Base-by-base conservation (phyloP, 2,113 vertebrate genomes). In the Thinocorus orbignyianus region DNA sequence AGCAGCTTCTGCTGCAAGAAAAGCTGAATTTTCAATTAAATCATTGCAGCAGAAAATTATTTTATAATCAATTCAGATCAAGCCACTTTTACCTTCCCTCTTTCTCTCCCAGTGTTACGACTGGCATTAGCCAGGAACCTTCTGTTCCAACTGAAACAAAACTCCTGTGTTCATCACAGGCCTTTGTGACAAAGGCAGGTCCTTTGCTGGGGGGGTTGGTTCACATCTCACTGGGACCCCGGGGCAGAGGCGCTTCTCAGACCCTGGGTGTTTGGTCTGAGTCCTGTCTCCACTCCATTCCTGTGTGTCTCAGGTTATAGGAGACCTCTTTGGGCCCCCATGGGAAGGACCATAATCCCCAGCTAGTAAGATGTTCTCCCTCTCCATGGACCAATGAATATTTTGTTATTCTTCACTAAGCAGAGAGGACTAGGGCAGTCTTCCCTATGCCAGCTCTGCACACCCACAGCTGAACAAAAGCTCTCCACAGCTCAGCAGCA, bases 401-500 rank as follows among this genome's bases (percentile, higher is more conserved):
- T 54, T 66, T n/a, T n/a, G 17, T 61, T 88, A 6, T 70, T 86
- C 60, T 61, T 83, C 70, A 19, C 44, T 81, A 69, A 76, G 57
- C 66, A 72, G 41, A 85, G 48, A 17, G 12, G 61, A 48, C 30
- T 46, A 41, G 46, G 52, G 84, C 3, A n/a, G 54, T 49, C 57
- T 88, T 44, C 79, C 71, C 88, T 24, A 30, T 65, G 33, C 48
- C 41, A 25, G 39, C 44, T 44, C 70, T 57, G 68, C n/a, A 86
- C 92, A 90, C 88, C 92, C 94, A 83, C 86, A 46, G 54, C 13
- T 3, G 31, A 37, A 96, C 94, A 96, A 96, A 93, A 76, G 68
- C 66, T 0, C 24, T 88, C 44, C 88, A 93, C 68, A 95, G 73
- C 66, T 85, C 13, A 0, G 15, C 44, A 66, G 49, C 54, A 64